phyloP scores from a whole-genome alignment of 64 coral and sea anemone species.

The Trachythela sp. region DNA sequence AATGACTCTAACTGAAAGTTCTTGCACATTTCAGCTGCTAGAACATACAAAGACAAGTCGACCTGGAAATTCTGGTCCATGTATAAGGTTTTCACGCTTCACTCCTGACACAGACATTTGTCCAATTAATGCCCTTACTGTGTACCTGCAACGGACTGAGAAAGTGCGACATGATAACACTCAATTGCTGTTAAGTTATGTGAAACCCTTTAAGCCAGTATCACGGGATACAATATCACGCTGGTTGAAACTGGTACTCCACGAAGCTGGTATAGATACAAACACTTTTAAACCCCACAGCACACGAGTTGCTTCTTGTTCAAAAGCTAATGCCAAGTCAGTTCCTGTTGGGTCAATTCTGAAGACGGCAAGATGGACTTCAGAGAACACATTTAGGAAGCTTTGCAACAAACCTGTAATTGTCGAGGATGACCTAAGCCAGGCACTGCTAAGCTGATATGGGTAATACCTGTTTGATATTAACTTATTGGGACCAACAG shows the following conservation, averaged over 20 bases:
- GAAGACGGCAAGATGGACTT: slow-evolving; percentile 60
- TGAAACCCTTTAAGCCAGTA: background rate
- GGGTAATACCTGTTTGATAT: no score
- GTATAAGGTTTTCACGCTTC: no score
- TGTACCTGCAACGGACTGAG: background rate
- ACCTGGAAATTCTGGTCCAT: no score
- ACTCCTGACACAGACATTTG: background rate
- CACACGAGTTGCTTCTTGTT: slow-evolving; percentile 50
- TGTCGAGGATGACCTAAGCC: no score
- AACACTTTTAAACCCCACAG: slow-evolving; percentile 44
- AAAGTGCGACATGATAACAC: background rate
- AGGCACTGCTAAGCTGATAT: no score
- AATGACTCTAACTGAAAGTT: no score
- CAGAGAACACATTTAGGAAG: slow-evolving; percentile 40
- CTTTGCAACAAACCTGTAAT: slow-evolving; percentile 47
- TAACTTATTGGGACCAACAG: no score
- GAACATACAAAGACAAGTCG: no score
- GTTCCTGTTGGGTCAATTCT: slow-evolving; percentile 45
- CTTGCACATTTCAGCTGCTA: no score
- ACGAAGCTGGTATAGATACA: slow-evolving; percentile 50
- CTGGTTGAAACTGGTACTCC: slow-evolving; percentile 41
- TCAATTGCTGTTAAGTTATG: background rate
- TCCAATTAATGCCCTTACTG: background rate
- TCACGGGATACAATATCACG: slow-evolving; percentile 30
- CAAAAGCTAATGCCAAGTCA: slow-evolving; percentile 21